Conservation (phyloP, 2,888 invertebrate genomes). For the Dexiosoma caninum region DNA sequence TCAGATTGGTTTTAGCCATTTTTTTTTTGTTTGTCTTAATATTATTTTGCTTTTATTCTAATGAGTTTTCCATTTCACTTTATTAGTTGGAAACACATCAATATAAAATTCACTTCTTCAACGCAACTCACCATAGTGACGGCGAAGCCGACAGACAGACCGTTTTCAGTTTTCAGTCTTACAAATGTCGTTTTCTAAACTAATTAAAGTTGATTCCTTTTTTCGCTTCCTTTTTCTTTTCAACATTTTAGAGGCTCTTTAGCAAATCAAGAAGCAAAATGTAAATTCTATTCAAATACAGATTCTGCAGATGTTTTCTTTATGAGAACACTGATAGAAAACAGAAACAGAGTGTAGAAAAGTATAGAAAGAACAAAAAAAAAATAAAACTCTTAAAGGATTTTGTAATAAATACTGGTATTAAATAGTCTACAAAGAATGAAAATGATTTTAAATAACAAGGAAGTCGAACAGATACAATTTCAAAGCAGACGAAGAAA, state of each 20-base stretch:
- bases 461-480: slow-evolving; percentile 50
- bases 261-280: slow-evolving; percentile 54
- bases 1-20: neutral
- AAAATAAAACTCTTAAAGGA: neutral
- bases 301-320: slow-evolving; percentile 63
- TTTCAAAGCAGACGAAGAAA: neutral
- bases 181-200: slow-evolving; percentile 59
- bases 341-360: neutral
- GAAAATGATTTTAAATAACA: slow-evolving; percentile 44
- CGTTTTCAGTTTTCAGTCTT: slow-evolving; percentile 10
- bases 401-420: slow-evolving; percentile 24
- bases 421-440: slow-evolving; percentile 22
- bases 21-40: neutral
- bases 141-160: neutral
- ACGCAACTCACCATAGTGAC: neutral
- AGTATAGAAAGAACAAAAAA: too few relatives aligned
- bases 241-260: neutral
- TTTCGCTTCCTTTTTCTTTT: neutral
- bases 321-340: slow-evolving; percentile 47
- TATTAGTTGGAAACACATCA: slow-evolving; percentile 47
- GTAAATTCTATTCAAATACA: slow-evolving; percentile 48
- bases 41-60: slow-evolving; percentile 45
- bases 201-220: slow-evolving; percentile 53
- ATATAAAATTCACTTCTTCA: slow-evolving; percentile 11
- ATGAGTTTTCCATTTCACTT: slow-evolving; percentile 64